Evolutionary conservation across 2,888 invertebrate genomes (phyloP).

Genomic region (Cotesia congregata): DNA sequence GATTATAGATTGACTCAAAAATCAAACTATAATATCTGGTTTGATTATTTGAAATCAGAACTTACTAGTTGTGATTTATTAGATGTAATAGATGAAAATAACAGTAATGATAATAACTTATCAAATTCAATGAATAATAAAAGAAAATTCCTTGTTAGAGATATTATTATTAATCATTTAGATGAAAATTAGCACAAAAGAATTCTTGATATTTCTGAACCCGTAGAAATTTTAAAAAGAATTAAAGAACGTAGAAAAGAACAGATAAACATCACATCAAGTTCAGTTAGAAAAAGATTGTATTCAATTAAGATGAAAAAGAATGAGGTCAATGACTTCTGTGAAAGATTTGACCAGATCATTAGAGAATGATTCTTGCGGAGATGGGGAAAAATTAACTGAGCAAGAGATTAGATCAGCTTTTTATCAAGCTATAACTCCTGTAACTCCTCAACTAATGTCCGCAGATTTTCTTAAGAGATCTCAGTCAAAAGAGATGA

Average conservation of each 20-base stretch:
- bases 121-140: constrained; percentile 12
- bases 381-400: not conserved
- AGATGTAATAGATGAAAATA: constrained; percentile 41
- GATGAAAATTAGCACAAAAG: constrained; percentile 46
- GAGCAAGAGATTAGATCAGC: constrained; percentile 41
- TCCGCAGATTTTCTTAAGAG: constrained; percentile 6
- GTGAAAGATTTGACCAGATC: constrained; percentile 31
- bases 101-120: constrained; percentile 23
- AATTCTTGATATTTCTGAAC: constrained; percentile 42
- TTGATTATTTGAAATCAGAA: constrained; percentile 47
- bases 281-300: constrained; percentile 43
- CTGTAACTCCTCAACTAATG: constrained; percentile 28
- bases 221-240: constrained; percentile 42
- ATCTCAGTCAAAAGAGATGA: not conserved
- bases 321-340: constrained; percentile 13
- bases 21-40: constrained; percentile 44
- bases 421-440: constrained; percentile 44
- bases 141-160: constrained; percentile 18
- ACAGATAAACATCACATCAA: constrained; percentile 40
- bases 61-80: constrained; percentile 42
- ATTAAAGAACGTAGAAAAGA: not conserved
- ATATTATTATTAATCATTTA: constrained; percentile 37
- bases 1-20: constrained; percentile 44
- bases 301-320: constrained; percentile 33
- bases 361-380: not conserved